Evolutionary conservation across 2,797 vertebrate genomes (phyloP).

Genomic region (Spinibarbus caldwelli): DNA sequence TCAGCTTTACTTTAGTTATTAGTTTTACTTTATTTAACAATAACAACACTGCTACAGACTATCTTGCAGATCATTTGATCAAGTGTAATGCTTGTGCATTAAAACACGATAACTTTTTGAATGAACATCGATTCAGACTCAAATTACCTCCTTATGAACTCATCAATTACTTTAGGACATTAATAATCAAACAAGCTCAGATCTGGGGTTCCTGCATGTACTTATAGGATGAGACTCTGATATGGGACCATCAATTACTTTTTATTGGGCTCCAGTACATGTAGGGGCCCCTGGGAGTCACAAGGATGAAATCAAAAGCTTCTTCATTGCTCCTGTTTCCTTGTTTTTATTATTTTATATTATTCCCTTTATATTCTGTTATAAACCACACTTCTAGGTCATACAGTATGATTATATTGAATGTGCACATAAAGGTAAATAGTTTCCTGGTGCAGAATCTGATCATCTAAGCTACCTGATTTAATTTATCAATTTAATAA

Average conservation of each 20-base stretch:
- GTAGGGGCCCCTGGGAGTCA: not conserved
- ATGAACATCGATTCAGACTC: not conserved
- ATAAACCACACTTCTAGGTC: not conserved
- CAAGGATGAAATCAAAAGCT: not conserved
- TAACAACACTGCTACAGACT: not conserved
- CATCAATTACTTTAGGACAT: not conserved
- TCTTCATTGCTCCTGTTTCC: not conserved
- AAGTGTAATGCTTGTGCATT: not conserved
- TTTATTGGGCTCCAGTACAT: not conserved
- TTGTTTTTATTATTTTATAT: not conserved
- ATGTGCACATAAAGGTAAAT: not conserved
- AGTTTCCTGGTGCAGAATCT: not conserved
- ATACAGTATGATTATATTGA: not conserved
- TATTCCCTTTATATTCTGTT: not conserved
- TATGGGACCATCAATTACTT: not conserved
- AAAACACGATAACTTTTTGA: not conserved
- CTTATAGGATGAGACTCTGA: not conserved
- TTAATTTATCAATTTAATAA: not conserved
- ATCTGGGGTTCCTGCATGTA: not conserved
- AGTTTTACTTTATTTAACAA: not conserved
- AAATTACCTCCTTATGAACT: not conserved
- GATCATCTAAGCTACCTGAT: not conserved
- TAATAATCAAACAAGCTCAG: conserved; percentile 3
- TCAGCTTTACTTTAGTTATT: not conserved
- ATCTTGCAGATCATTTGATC: not conserved